A percentile compares a stretch with the other conserved stretches of the same genome.
These are phyloP conservation scores for Pelagia noctiluca DNA, from an alignment of 30 jellyfish, hydroid and myxozoan genomes.

Conservation along the genomic window DNA sequence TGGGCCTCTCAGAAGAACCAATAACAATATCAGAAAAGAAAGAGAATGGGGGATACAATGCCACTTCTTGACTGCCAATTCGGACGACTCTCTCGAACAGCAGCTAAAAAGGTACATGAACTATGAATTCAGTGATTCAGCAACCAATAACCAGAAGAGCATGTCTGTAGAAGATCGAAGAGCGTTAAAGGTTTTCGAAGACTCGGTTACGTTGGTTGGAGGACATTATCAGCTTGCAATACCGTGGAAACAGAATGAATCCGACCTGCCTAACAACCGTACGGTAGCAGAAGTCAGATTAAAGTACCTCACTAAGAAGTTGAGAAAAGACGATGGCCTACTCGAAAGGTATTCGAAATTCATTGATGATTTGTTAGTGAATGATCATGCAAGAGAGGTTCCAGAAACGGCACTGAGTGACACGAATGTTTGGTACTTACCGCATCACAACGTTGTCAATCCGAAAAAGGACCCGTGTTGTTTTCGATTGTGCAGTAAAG, in stretches of 20 bases:
- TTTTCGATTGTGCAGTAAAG: conserved; percentile 69
- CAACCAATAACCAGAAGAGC: neutral
- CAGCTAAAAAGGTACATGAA: conserved; percentile 1
- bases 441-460: neutral
- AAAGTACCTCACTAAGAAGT: conserved; percentile 16
- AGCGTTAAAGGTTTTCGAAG: conserved; percentile 20
- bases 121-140: conserved; percentile 32
- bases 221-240: conserved; percentile 50
- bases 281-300: conserved; percentile 24
- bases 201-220: conserved; percentile 8
- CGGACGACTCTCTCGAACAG: neutral
- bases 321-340: neutral
- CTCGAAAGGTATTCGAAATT: neutral
- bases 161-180: conserved; percentile 53
- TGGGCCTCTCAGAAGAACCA: conserved; percentile 30
- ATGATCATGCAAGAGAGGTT: neutral
- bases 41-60: neutral
- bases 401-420: neutral
- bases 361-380: neutral
- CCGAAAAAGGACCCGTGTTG: conserved; percentile 25
- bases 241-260: conserved; percentile 38
- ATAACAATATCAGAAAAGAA: too few relatives aligned
- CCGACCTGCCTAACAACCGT: conserved; percentile 44
- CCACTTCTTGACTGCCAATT: neutral
- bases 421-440: neutral